phyloP scores from a whole-genome alignment of 2,113 vertebrate species.

The Elephas maximus region DNA sequence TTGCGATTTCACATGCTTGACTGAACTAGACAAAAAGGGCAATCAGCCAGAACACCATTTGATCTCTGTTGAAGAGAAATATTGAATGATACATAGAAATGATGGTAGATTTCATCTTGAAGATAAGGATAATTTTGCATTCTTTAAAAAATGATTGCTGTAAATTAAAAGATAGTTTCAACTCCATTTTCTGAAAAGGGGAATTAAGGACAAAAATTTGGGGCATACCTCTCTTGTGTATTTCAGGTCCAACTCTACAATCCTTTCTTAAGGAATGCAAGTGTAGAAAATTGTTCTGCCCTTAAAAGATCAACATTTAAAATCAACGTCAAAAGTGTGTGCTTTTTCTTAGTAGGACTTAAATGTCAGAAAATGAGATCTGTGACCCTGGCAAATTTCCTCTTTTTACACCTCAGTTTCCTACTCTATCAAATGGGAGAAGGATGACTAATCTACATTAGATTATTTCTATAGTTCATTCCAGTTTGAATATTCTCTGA shows the following conservation, averaged over 20 bases:
- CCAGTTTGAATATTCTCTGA: constrained; percentile 38
- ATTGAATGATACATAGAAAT: constrained; percentile 41
- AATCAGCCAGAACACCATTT: constrained; percentile 24
- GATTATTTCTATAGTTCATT: constrained; percentile 23
- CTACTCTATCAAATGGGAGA: not conserved
- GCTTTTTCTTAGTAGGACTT: constrained; percentile 39
- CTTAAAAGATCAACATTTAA: constrained; percentile 57
- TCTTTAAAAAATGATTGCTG: constrained; percentile 51
- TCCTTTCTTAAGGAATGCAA: constrained; percentile 25
- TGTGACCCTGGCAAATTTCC: constrained; percentile 52
- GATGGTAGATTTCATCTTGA: constrained; percentile 24
- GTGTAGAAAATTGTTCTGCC: constrained; percentile 11
- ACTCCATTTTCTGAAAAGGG: constrained; percentile 44
- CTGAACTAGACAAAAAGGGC: constrained; percentile 26
- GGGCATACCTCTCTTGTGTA: constrained; percentile 10
- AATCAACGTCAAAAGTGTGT: constrained; percentile 58
- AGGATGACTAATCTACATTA: not conserved
- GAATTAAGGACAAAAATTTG: constrained; percentile 38
- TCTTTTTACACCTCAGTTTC: constrained; percentile 34
- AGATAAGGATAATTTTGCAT: constrained; percentile 47
- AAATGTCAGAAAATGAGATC: constrained; percentile 47
- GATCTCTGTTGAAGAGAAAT: not conserved
- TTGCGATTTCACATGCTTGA: constrained; percentile 47
- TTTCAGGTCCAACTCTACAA: constrained; percentile 51
- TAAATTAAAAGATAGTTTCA: constrained; percentile 12